Conservation (phyloP, 30 jellyfish, hydroid and myxozoan genomes). For the Hydractinia echinata region DNA sequence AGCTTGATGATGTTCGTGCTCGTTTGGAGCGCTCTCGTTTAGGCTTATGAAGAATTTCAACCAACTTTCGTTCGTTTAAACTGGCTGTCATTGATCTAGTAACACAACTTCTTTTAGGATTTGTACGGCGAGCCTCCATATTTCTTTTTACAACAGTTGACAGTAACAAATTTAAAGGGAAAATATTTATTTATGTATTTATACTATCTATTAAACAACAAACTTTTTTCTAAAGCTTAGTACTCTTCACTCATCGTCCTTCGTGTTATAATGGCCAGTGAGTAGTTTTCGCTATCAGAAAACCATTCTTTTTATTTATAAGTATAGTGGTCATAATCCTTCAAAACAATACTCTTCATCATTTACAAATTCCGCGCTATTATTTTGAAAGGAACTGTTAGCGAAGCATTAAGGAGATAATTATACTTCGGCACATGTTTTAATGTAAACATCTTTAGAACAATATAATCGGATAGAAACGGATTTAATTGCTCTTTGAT, state of each 20-base stretch:
- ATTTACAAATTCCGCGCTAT: slow-evolving; percentile 51
- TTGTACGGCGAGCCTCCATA: neutral
- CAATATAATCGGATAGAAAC: neutral
- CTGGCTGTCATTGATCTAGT: slow-evolving; percentile 41
- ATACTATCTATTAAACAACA: neutral
- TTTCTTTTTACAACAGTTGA: slow-evolving; percentile 7
- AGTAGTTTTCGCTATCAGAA: slow-evolving; percentile 35
- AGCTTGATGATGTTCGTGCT: neutral
- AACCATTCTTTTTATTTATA: slow-evolving; percentile 26
- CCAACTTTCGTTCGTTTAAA: slow-evolving; percentile 23
- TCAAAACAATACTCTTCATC: slow-evolving; percentile 35
- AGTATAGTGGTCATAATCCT: slow-evolving; percentile 43
- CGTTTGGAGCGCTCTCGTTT: slow-evolving; percentile 27
- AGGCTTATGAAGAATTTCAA: neutral
- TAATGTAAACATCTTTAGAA: neutral
- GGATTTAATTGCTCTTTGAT: neutral
- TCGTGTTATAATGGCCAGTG: slow-evolving; percentile 34
- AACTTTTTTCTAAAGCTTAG: slow-evolving; percentile 1
- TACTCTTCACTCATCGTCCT: slow-evolving; percentile 5
- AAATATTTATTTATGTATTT: neutral
- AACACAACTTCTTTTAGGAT: slow-evolving; percentile 27
- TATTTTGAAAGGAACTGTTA: slow-evolving; percentile 21
- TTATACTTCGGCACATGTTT: neutral
- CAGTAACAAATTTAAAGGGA: no score
- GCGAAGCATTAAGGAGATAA: slow-evolving; percentile 29